These are phyloP conservation scores for Steatornis caripensis DNA, from an alignment of 2,113 vertebrate species.

Conservation along the genomic window DNA sequence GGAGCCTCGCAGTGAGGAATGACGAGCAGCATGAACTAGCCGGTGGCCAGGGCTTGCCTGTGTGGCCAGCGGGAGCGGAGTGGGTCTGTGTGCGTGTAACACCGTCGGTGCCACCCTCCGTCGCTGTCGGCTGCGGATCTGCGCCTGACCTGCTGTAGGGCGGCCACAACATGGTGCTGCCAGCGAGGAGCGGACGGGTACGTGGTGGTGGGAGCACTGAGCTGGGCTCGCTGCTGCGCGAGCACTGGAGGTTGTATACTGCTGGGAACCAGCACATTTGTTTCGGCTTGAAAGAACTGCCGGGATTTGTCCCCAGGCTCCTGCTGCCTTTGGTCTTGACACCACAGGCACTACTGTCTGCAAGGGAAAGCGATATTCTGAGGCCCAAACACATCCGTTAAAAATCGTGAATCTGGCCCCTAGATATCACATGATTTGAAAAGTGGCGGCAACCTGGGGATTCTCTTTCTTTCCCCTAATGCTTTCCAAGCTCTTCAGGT, in stretches of 20 bases:
- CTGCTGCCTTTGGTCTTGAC: background rate
- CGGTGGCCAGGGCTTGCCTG: background rate
- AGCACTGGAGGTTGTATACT: background rate
- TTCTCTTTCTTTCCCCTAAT: background rate
- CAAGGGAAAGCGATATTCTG: fast-evolving
- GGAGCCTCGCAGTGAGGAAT: background rate
- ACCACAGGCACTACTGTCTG: background rate
- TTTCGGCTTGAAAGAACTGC: background rate
- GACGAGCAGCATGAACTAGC: fast-evolving
- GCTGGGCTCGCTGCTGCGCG: background rate
- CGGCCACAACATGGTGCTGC: fast-evolving
- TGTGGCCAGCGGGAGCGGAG: background rate
- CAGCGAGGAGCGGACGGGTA: background rate
- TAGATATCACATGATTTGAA: background rate
- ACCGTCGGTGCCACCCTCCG: too few relatives aligned
- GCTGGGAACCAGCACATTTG: background rate
- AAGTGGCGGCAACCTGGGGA: background rate
- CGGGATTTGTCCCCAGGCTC: background rate
- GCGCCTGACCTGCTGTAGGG: fast-evolving
- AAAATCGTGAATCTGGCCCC: too few relatives aligned
- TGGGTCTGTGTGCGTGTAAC: too few relatives aligned
- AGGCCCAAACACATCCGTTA: background rate
- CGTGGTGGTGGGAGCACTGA: fast-evolving
- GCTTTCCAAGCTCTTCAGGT: background rate
- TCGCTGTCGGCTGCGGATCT: fast-evolving